These are phyloP conservation scores for Carpatolechia fugitivella DNA, from an alignment of 2,888 invertebrate species.

Conservation along the genomic window DNA sequence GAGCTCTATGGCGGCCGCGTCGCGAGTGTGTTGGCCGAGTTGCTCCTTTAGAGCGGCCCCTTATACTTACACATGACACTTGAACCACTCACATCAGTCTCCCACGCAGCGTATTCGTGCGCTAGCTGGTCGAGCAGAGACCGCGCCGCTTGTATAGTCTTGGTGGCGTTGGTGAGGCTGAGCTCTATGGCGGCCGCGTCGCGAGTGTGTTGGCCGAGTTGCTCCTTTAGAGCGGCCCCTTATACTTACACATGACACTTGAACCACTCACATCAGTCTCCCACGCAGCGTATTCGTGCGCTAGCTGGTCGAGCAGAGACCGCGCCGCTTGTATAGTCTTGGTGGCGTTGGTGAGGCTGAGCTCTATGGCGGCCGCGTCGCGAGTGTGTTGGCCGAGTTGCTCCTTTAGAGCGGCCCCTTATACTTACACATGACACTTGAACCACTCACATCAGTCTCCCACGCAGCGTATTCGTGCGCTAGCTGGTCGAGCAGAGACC, in stretches of 20 bases:
- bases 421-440: neutral
- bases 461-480: conserved; percentile 94
- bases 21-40: conserved; percentile 92
- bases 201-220: conserved; percentile 91
- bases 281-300: conserved; percentile 95
- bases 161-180: conserved; percentile 86
- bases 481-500: conserved; percentile 88
- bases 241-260: neutral
- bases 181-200: conserved; percentile 97
- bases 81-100: conserved; percentile 61
- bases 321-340: conserved; percentile 88
- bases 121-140: conserved; percentile 90
- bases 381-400: conserved; percentile 92
- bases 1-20: conserved; percentile 95
- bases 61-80: neutral
- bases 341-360: conserved; percentile 87
- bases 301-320: conserved; percentile 88
- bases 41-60: conserved; percentile 89
- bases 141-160: conserved; percentile 88
- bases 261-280: conserved; percentile 72
- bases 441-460: conserved; percentile 76
- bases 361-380: conserved; percentile 95
- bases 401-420: conserved; percentile 87
- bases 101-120: conserved; percentile 95
- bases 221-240: conserved; percentile 87